phyloP scores from a whole-genome alignment of 2,113 vertebrate species.

The Drymodes brunneopygia region DNA sequence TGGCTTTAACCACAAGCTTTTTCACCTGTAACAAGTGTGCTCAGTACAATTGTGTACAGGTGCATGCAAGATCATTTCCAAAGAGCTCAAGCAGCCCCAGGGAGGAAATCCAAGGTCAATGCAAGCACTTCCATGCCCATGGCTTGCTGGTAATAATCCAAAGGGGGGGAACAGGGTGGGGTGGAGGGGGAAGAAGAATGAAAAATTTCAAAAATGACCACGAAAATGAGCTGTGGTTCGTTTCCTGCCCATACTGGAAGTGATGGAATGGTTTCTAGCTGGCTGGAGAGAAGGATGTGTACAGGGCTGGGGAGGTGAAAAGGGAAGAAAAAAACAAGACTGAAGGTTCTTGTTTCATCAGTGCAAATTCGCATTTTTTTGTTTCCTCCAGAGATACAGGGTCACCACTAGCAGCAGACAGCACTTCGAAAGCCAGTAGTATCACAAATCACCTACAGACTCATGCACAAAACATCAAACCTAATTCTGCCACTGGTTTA shows the following conservation, averaged over 20 bases:
- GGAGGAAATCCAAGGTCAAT: neutral
- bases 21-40: neutral
- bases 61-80: neutral
- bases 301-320: neutral
- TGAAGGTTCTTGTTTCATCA: no score
- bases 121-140: neutral
- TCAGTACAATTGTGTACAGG: neutral
- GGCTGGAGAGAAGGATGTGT: neutral
- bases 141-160: neutral
- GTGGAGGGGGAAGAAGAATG: neutral
- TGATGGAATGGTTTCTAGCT: neutral
- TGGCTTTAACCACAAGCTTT: neutral
- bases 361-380: neutral
- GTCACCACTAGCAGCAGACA: neutral
- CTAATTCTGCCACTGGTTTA: conserved; percentile 1
- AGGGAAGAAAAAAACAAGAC: no score
- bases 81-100: neutral
- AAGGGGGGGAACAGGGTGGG: rapidly evolving
- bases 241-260: neutral
- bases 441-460: neutral
- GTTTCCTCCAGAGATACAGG: neutral
- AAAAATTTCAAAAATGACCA: neutral
- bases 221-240: neutral
- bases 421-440: neutral
- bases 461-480: neutral